A percentile compares a stretch with the other conserved stretches of the same genome.
phyloP scores from a whole-genome alignment of 2,888 invertebrate genomes.

The Pristionchus entomophagus region DNA sequence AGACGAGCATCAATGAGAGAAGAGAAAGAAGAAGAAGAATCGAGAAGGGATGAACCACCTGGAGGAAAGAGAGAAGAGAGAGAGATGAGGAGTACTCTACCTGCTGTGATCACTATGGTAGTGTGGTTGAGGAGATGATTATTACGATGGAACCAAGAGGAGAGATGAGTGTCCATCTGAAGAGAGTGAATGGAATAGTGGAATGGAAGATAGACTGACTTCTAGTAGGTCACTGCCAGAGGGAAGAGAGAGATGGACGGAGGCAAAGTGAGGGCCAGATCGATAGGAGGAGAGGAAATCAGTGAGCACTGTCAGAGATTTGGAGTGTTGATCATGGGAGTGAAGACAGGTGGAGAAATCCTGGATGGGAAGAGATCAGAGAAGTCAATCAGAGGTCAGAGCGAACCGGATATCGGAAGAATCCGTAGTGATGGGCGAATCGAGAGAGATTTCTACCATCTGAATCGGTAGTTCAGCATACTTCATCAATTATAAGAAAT shows the following conservation, averaged over 20 bases:
- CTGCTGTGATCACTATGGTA: background rate
- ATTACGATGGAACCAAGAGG: background rate
- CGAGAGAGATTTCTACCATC: constrained; percentile 5
- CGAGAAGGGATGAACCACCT: background rate
- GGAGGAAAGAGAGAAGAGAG: background rate
- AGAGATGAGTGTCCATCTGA: background rate
- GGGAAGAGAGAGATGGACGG: background rate
- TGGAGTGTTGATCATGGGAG: background rate
- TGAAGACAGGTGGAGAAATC: background rate
- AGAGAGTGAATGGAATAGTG: background rate
- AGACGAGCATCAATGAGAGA: background rate
- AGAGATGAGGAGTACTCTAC: background rate
- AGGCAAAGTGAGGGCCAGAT: background rate
- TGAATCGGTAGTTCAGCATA: background rate
- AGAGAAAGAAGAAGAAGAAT: background rate
- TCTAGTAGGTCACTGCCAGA: background rate
- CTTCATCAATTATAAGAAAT: background rate
- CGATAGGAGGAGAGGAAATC: background rate
- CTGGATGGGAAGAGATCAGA: background rate
- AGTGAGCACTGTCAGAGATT: background rate
- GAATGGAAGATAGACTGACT: background rate
- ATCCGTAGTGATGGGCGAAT: background rate
- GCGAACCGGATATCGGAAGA: background rate
- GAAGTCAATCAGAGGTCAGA: too few species aligned
- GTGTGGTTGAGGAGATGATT: background rate